A percentile compares a stretch with the other conserved stretches of the same genome.
Conservation (phyloP, 2,113 vertebrate genomes). For the Archocentrus centrarchus region DNA sequence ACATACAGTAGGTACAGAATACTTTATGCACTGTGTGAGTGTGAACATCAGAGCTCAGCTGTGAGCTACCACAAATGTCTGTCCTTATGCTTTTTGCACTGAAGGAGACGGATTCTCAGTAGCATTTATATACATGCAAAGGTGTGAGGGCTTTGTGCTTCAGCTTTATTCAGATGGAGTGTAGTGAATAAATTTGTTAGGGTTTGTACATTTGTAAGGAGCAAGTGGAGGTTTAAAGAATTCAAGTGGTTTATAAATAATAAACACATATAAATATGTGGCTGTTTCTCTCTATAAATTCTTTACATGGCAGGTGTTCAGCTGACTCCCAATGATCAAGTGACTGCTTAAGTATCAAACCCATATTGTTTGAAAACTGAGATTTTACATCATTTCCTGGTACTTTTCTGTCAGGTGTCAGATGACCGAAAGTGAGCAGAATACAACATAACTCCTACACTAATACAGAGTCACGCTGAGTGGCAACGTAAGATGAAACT, state of each 20-base stretch:
- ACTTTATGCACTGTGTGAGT: conserved; percentile 10
- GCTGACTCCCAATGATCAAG: neutral
- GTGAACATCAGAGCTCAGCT: conserved; percentile 8
- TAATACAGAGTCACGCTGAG: neutral
- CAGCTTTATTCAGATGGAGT: neutral
- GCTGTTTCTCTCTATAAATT: too few species aligned
- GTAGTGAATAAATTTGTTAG: neutral
- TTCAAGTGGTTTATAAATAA: neutral
- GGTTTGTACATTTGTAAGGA: neutral
- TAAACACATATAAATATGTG: neutral
- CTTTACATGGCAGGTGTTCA: neutral
- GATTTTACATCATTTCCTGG: neutral
- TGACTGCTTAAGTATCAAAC: neutral
- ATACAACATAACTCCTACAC: neutral
- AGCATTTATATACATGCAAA: conserved; percentile 5
- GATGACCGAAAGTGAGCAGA: neutral
- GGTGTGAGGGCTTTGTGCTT: neutral
- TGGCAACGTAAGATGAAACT: neutral
- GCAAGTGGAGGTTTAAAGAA: neutral
- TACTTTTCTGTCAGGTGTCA: neutral
- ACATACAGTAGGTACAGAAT: neutral
- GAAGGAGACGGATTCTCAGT: neutral
- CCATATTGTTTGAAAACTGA: neutral
- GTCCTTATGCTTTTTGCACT: conserved; percentile 4
- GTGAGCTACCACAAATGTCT: conserved; percentile 3